Evolutionary conservation across 1,140 invertebrate species (phyloP), one percentile per base, ranked within the genome.

Genomic region (Drosophila parvula): DNA sequence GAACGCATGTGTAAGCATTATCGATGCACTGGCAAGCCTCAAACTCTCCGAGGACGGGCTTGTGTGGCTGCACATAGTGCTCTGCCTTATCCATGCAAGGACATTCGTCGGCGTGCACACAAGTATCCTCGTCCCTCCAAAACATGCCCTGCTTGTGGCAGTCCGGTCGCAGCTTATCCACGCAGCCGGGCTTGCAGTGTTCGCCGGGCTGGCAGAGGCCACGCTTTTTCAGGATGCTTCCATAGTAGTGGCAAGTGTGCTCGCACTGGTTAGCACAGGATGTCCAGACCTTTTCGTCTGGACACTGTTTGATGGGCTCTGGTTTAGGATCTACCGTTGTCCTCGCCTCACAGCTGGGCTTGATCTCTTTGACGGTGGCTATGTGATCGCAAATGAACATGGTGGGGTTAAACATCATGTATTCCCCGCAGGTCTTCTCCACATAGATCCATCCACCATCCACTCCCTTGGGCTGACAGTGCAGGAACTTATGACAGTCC

Each of bases 1-100:
- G 86, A 14, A 91, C 95, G 96, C 55, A 94, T 92, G 69, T 96
- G 5, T 78, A 94, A n/a, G 93, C 93, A 91, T 97, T 96, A 77
- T 96, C 94, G 2, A 96, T 91, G 78, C 96, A 97, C 76, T 97
- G 96, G 76, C 96, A 97, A 16, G 94, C 93, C 81, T 94, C 93
- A 78, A 65, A 57, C 27, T 91, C 85, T 4, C 63, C 74, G 0
- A 86, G 41, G 18, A 91, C 89, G 4, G 84, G 88, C 50, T 80
- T 90, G 51, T 92, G 91, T 0, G 91, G 90, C 57, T 91, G 81
- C 2, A 97, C 92, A 7, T 94, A 91, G 59, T 93, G 91, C 38
- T 95, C 95, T 27, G 94, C 90, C 10, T 93, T 91, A 27, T 95
- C 94, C 34, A 93, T 92, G 81, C 96, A 97, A 5, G 94, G 94